Conservation (phyloP, 2,888 invertebrate species). For the Boloria selene region DNA sequence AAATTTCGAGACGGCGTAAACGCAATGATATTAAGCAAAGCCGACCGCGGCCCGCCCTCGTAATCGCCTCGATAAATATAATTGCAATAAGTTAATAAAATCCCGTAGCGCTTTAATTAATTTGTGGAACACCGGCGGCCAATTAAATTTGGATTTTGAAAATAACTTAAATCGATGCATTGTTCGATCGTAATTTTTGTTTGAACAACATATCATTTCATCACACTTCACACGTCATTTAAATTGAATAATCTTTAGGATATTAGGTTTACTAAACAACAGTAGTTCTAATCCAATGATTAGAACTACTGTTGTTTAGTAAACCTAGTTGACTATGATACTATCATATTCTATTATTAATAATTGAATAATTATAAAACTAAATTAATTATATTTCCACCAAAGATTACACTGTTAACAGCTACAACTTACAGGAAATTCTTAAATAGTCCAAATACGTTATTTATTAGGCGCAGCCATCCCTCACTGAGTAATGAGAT, state of each 20-base stretch:
- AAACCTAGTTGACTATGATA: no score
- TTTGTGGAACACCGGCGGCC: constrained; percentile 69
- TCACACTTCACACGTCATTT: constrained; percentile 29
- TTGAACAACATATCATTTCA: constrained; percentile 32
- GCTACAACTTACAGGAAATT: background rate
- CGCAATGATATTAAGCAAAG: constrained; percentile 57
- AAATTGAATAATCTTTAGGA: constrained; percentile 14
- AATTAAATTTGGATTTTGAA: constrained; percentile 70
- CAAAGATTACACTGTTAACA: no score
- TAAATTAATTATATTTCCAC: no score
- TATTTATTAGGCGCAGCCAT: constrained; percentile 39
- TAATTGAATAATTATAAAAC: no score
- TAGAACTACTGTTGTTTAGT: no score
- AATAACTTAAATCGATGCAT: constrained; percentile 40
- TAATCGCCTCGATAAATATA: constrained; percentile 73
- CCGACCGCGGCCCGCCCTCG: constrained; percentile 50
- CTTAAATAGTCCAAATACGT: constrained; percentile 9
- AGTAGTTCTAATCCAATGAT: no score
- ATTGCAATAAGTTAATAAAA: constrained; percentile 79
- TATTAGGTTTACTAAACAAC: constrained; percentile 4
- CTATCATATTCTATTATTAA: no score
- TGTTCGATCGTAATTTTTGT: constrained; percentile 36
- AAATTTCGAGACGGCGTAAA: constrained; percentile 62
- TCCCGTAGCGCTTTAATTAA: constrained; percentile 72
- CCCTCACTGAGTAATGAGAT: constrained; percentile 40